Percentiles rank a stretch among this genome's conserved stretches.
These are phyloP conservation scores for Megalurothrips usitatus DNA, from an alignment of 2,888 invertebrate species.

Conservation along the genomic window DNA sequence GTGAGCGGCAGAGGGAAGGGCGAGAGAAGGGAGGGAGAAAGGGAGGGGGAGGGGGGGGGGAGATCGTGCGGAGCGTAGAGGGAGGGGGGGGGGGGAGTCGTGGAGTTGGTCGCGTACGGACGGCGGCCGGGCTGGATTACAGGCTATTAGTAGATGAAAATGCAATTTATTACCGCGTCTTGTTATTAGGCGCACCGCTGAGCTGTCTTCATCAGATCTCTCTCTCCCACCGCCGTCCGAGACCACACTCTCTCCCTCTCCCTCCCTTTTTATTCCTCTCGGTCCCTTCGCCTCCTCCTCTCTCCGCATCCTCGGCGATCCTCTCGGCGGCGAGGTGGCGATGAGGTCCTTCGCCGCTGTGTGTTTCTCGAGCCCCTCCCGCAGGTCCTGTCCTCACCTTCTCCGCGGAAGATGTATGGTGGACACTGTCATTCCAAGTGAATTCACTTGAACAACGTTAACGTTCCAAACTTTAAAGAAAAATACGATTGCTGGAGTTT, in stretches of 20 bases:
- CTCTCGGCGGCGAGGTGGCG: no score
- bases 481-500: no score
- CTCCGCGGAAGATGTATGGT: no score
- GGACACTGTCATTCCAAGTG: no score
- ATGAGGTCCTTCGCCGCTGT: no score
- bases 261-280: neutral
- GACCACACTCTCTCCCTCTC: neutral
- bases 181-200: conserved; percentile 25
- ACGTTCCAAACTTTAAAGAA: no score
- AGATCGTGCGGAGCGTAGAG: neutral
- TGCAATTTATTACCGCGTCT: conserved; percentile 26
- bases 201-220: conserved; percentile 26
- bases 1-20: neutral
- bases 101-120: neutral
- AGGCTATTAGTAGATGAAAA: conserved; percentile 26
- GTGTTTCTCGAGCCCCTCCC: no score
- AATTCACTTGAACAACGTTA: no score
- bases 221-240: neutral
- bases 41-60: neutral
- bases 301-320: neutral
- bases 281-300: neutral
- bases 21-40: neutral
- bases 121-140: conserved; percentile 22
- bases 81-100: neutral
- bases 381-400: no score